Evolutionary conservation across 2,888 invertebrate genomes (phyloP).

Genomic region (Carterocephalus palaemon): DNA sequence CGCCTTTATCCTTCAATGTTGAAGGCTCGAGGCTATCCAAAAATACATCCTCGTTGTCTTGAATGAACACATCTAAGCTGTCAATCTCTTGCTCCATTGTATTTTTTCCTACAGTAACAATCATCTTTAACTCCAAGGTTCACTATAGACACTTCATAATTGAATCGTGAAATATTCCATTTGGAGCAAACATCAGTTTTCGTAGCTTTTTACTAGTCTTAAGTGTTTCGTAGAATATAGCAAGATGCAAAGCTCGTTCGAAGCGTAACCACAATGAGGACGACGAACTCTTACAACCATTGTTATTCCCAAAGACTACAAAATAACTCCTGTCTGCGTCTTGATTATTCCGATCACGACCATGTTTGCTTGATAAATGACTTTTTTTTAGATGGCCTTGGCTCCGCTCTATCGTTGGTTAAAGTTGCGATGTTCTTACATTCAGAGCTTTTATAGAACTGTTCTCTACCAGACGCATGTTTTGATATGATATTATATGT

Average conservation of each 20-base stretch:
- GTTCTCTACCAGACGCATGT: too few species aligned
- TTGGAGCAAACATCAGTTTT: neutral
- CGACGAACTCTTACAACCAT: slow-evolving; percentile 66
- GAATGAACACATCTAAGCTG: slow-evolving; percentile 63
- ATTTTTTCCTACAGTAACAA: slow-evolving; percentile 61
- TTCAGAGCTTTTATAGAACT: neutral
- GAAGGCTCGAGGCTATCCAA: slow-evolving; percentile 68
- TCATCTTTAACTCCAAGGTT: slow-evolving; percentile 11
- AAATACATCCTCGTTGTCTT: slow-evolving; percentile 50
- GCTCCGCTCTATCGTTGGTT: slow-evolving; percentile 5
- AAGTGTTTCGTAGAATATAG: slow-evolving; percentile 12
- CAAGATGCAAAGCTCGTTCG: slow-evolving; percentile 40
- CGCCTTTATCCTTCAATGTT: slow-evolving; percentile 52
- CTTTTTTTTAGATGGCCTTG: slow-evolving; percentile 55
- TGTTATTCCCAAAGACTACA: slow-evolving; percentile 70
- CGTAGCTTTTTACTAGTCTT: neutral
- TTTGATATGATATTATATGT: too few species aligned
- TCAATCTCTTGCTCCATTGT: slow-evolving; percentile 62
- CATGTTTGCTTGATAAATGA: slow-evolving; percentile 51
- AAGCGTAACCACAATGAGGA: slow-evolving; percentile 58
- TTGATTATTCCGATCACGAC: slow-evolving; percentile 66
- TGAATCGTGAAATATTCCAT: neutral
- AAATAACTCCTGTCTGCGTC: slow-evolving; percentile 49
- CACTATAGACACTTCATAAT: neutral
- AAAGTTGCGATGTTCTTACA: slow-evolving; percentile 1